These are phyloP conservation scores for Papilio polyxenes DNA, from an alignment of 1,140 invertebrate genomes.

Conservation along the genomic window DNA sequence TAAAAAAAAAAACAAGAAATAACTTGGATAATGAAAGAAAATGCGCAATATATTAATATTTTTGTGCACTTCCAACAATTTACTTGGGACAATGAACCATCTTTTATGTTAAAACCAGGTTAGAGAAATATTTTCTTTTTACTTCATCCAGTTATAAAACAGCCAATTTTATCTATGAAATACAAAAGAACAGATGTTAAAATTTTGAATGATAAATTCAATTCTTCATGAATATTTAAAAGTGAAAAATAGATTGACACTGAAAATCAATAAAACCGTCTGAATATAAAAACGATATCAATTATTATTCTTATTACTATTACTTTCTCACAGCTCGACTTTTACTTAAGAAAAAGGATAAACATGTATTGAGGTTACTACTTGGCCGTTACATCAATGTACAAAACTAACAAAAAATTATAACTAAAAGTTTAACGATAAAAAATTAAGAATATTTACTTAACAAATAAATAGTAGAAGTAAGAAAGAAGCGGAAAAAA, in stretches of 20 bases:
- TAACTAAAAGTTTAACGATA: not conserved
- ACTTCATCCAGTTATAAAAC: no score
- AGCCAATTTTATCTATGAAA: no score
- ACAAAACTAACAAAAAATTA: conserved; percentile 5
- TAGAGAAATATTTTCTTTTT: no score
- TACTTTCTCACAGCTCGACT: not conserved
- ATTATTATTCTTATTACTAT: not conserved
- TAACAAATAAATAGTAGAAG: not conserved
- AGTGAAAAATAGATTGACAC: not conserved
- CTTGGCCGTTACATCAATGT: not conserved
- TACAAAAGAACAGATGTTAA: no score
- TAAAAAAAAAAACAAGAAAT: no score
- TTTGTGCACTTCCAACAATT: no score
- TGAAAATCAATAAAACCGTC: not conserved
- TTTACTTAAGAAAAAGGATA: not conserved
- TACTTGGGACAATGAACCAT: no score
- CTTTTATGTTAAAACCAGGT: no score
- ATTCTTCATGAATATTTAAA: no score
- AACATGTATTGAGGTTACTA: not conserved
- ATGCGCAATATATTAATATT: no score
- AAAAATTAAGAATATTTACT: not conserved
- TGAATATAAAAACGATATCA: not conserved
- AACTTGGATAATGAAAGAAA: no score
- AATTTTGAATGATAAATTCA: no score
- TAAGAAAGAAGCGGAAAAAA: not conserved